Percentiles rank a stretch among this genome's conserved stretches.
These are phyloP conservation scores for Anoplopoma fimbria DNA, from an alignment of 2,113 vertebrate species.

Conservation along the genomic window DNA sequence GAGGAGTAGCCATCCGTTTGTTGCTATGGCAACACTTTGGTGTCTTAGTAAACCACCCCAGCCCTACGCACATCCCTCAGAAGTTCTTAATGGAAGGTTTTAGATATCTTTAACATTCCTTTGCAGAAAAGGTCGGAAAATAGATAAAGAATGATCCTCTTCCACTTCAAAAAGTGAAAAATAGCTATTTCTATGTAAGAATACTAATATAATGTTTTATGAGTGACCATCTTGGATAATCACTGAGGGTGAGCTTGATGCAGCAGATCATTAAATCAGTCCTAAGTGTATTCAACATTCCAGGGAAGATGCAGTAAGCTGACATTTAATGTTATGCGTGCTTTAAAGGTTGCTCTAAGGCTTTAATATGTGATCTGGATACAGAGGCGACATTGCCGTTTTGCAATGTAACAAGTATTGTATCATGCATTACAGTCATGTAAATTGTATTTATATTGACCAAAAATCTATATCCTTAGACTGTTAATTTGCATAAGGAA, in stretches of 20 bases:
- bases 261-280: not conserved
- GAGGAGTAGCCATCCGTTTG: not conserved
- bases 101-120: not conserved
- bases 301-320: conserved; percentile 10
- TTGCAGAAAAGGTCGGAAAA: not conserved
- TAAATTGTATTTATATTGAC: not conserved
- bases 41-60: not conserved
- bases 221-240: conserved; percentile 12
- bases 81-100: not conserved
- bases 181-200: not conserved
- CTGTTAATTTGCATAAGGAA: not conserved
- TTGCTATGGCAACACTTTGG: conserved; percentile 48
- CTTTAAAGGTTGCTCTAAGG: not conserved
- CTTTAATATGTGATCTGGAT: not conserved
- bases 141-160: not conserved
- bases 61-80: not conserved
- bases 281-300: not conserved
- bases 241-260: conserved; percentile 1
- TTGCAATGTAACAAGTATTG: not conserved
- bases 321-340: conserved; percentile 16
- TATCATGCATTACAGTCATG: not conserved
- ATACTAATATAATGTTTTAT: not conserved
- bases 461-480: not conserved
- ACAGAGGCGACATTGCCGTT: not conserved
- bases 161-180: not conserved